Conservation (phyloP, 1,140 invertebrate genomes). For the Charaxes varanes region DNA sequence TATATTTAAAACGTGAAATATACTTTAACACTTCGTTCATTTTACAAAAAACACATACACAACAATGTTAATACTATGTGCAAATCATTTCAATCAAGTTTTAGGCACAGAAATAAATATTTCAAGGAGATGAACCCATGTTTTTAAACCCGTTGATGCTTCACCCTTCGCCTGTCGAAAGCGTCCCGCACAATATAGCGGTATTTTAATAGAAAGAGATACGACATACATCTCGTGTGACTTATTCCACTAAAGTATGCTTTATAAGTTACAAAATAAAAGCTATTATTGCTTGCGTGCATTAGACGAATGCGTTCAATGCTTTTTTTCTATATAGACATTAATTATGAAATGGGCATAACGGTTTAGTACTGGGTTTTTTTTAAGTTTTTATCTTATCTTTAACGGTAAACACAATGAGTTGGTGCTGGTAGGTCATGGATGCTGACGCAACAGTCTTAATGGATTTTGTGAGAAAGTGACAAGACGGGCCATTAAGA, state of each 20-base stretch:
- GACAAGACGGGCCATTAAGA: conserved; percentile 27
- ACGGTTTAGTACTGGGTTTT: not conserved
- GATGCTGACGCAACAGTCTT: conserved; percentile 19
- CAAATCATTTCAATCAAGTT: no score
- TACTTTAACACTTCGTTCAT: no score
- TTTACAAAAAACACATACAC: not conserved
- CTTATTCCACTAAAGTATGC: no score
- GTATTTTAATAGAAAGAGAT: no score
- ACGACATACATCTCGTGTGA: no score
- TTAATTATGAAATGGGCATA: not conserved
- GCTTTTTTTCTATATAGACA: not conserved
- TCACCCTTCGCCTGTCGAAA: no score
- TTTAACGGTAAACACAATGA: conserved; percentile 13
- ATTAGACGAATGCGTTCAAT: not conserved
- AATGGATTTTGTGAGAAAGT: conserved; percentile 22
- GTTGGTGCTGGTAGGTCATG: conserved; percentile 23
- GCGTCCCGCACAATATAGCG: no score
- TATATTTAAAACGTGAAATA: not conserved
- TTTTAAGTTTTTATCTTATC: conserved; percentile 15
- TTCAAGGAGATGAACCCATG: no score
- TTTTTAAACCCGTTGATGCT: no score
- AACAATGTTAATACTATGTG: not conserved
- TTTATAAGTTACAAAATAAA: no score
- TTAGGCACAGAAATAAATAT: no score
- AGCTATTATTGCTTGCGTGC: no score